phyloP scores from a whole-genome alignment of 2,113 vertebrate species.

The Chloropsis hardwickii region DNA sequence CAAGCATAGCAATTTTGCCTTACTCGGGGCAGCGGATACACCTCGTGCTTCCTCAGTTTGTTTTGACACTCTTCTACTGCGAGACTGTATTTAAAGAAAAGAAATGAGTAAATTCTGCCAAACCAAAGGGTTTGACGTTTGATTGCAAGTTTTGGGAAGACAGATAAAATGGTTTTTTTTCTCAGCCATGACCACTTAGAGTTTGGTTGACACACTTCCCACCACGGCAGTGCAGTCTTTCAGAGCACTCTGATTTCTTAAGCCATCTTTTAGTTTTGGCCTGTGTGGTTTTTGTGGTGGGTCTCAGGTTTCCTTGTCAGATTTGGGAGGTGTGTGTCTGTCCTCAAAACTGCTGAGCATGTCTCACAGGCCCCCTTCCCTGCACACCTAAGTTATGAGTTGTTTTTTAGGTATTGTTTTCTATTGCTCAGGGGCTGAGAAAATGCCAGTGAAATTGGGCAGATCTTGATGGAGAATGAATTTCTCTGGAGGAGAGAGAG shows the following conservation, averaged over 20 bases:
- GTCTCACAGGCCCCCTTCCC: not conserved
- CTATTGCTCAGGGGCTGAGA: not conserved
- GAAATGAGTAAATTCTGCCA: not conserved
- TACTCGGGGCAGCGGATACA: accelerated
- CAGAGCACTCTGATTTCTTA: not conserved
- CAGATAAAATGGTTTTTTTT: not conserved
- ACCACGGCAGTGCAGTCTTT: not conserved
- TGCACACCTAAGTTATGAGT: not conserved
- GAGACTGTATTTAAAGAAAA: not conserved
- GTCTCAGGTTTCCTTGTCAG: not conserved
- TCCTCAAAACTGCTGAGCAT: not conserved
- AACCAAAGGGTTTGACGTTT: not conserved
- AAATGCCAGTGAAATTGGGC: not conserved
- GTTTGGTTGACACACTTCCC: not conserved
- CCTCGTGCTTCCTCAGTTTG: not conserved
- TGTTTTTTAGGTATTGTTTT: not conserved
- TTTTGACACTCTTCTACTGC: not conserved
- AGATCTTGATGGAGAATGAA: not conserved
- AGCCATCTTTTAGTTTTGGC: not conserved
- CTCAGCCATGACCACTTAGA: not conserved
- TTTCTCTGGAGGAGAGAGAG: slow-evolving; percentile 24
- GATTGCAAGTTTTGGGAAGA: not conserved
- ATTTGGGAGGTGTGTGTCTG: not conserved
- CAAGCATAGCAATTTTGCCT: not conserved
- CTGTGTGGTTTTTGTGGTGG: not conserved